phyloP scores from a whole-genome alignment of 2,797 vertebrate species.

The Psittacula echo region DNA sequence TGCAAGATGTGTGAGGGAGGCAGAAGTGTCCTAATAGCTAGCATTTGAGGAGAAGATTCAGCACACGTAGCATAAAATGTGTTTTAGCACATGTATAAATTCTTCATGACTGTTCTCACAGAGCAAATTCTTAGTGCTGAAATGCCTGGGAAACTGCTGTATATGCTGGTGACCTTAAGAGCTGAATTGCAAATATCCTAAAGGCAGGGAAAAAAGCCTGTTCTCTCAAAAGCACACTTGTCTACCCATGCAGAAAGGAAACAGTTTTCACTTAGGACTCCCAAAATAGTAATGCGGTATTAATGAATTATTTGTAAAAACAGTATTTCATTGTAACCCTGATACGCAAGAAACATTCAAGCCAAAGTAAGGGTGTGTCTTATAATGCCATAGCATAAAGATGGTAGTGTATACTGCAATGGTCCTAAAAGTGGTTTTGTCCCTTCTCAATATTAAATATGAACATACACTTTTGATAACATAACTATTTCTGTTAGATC shows the following conservation, averaged over 20 bases:
- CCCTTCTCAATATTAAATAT: background rate
- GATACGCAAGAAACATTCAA: background rate
- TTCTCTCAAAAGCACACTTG: background rate
- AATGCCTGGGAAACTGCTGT: background rate
- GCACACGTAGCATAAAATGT: conserved; percentile 20
- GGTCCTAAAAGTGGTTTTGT: background rate
- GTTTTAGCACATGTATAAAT: conserved; percentile 41
- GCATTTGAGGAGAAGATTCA: conserved; percentile 39
- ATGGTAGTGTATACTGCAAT: background rate
- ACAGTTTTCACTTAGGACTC: background rate
- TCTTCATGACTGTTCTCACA: conserved; percentile 34
- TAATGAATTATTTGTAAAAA: conserved; percentile 43
- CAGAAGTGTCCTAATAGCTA: background rate
- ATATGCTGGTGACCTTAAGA: conserved; percentile 14
- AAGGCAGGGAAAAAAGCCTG: background rate
- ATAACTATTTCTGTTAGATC: background rate
- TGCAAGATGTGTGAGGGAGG: background rate
- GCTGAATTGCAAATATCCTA: background rate
- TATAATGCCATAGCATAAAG: background rate
- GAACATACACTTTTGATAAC: background rate
- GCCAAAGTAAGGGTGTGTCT: background rate
- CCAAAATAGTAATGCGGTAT: conserved; percentile 17
- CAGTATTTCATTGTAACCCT: background rate
- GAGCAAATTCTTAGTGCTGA: background rate
- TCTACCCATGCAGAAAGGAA: conserved; percentile 22